Conservation (phyloP, 2,888 invertebrate species). For the Tipula lateralis region DNA sequence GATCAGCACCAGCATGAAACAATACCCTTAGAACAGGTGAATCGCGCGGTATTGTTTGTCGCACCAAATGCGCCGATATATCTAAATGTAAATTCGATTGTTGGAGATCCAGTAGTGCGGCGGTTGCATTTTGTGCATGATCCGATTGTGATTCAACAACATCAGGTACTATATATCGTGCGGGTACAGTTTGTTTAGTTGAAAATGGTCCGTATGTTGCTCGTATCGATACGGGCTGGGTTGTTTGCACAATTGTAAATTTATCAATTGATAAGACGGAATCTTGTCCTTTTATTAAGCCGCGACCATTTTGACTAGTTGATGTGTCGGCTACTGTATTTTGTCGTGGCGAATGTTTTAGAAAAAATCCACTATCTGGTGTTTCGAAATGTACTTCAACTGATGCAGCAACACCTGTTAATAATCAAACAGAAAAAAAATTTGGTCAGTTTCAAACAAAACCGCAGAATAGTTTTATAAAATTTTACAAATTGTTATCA, state of each 20-base stretch:
- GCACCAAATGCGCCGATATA: conserved; percentile 91
- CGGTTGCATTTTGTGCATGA: conserved; percentile 52
- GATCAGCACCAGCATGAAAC: conserved; percentile 85
- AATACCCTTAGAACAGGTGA: conserved; percentile 87
- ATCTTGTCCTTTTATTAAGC: conserved; percentile 53
- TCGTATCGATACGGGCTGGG: conserved; percentile 83
- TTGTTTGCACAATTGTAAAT: conserved; percentile 87
- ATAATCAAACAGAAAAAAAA: not conserved
- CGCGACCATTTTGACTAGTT: conserved; percentile 41
- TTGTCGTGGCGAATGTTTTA: conserved; percentile 75
- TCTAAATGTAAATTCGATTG: conserved; percentile 72
- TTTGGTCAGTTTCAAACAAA: not conserved
- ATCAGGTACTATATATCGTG: conserved; percentile 79
- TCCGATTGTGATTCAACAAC: conserved; percentile 59
- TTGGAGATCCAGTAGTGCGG: conserved; percentile 57
- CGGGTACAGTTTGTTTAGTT: conserved; percentile 90
- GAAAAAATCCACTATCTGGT: conserved; percentile 85
- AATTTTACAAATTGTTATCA: not conserved
- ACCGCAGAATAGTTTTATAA: not conserved
- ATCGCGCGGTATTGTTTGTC: conserved; percentile 77
- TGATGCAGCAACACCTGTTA: conserved; percentile 60
- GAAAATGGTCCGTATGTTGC: conserved; percentile 93
- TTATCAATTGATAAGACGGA: conserved; percentile 77
- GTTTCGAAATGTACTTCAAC: conserved; percentile 90
- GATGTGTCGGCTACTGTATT: conserved; percentile 42